These are phyloP conservation scores for Acrocephalus scirpaceus DNA, from an alignment of 2,797 vertebrate genomes.

Conservation along the genomic window DNA sequence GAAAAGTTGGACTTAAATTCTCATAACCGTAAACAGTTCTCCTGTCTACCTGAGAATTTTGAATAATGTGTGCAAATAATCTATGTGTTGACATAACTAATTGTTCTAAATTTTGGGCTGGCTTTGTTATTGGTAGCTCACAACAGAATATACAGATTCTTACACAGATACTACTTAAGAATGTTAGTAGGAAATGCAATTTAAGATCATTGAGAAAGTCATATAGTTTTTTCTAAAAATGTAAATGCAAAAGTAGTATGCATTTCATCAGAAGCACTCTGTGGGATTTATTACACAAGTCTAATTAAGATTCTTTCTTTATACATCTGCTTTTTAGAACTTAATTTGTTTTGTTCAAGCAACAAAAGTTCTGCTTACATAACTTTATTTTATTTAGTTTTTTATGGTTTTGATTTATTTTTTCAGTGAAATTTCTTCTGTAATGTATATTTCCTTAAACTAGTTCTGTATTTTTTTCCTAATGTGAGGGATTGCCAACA, in stretches of 20 bases:
- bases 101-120: not conserved
- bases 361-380: not conserved
- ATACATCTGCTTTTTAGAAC: not conserved
- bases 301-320: not conserved
- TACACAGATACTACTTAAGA: not conserved
- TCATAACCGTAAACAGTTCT: not conserved
- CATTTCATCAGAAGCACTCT: not conserved
- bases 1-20: not conserved
- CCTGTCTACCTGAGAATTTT: not conserved
- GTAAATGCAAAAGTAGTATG: not conserved
- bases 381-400: not conserved
- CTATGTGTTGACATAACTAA: not conserved
- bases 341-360: not conserved
- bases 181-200: not conserved
- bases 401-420: not conserved
- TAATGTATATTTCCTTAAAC: not conserved
- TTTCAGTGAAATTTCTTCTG: not conserved
- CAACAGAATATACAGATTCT: not conserved
- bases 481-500: not conserved
- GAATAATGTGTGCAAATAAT: not conserved
- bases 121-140: not conserved
- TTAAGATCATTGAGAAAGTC: not conserved
- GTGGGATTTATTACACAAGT: not conserved
- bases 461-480: not conserved
- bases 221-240: not conserved